A percentile compares a stretch with the other conserved stretches of the same genome.
Conservation (phyloP, 2,113 vertebrate genomes). For the Barnardius zonarius region DNA sequence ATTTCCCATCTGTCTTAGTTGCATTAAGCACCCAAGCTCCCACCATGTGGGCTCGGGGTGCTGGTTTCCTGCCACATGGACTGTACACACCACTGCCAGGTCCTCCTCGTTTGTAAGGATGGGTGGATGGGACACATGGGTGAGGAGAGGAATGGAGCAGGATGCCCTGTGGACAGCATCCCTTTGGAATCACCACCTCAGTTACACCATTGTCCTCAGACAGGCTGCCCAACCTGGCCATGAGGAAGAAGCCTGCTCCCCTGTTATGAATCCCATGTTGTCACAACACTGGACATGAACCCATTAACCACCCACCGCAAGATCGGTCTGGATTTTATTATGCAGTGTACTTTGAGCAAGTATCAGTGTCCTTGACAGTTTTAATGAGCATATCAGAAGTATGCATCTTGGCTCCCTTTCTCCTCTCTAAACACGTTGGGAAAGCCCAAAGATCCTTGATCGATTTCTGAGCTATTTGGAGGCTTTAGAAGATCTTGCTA, state of each 20-base stretch:
- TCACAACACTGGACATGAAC: accelerated
- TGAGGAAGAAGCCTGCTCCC: not conserved
- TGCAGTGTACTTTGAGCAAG: not conserved
- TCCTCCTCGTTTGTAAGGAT: not conserved
- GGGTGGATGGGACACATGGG: accelerated
- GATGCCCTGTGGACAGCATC: not conserved
- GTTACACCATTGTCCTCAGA: too few relatives aligned
- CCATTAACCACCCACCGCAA: not conserved
- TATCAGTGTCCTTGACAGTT: not conserved
- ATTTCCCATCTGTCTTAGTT: not conserved
- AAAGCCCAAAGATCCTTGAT: not conserved
- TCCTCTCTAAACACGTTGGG: not conserved
- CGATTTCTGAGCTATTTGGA: not conserved
- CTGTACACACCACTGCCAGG: accelerated
- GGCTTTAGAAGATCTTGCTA: not conserved
- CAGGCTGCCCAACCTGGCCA: not conserved
- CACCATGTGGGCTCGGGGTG: not conserved
- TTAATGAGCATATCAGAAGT: not conserved
- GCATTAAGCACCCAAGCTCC: not conserved
- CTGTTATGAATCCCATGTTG: not conserved
- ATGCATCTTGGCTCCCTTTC: not conserved
- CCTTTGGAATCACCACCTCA: not conserved
- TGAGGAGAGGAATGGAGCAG: not conserved
- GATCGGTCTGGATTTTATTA: not conserved
- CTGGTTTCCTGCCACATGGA: not conserved